phyloP scores from a whole-genome alignment of 2,888 invertebrate species.

The Acleris laterana region DNA sequence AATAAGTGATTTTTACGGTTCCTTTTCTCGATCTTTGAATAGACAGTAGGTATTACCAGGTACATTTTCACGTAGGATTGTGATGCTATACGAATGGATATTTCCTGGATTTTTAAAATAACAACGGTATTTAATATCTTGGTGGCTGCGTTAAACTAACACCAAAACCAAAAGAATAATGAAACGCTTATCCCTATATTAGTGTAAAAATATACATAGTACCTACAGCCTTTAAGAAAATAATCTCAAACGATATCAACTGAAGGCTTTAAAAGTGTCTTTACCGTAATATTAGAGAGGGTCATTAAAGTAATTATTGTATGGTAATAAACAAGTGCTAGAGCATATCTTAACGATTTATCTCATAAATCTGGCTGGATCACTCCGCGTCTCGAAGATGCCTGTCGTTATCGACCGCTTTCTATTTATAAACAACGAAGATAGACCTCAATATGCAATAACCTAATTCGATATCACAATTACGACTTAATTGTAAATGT shows the following conservation, averaged over 20 bases:
- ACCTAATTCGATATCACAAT: slow-evolving; percentile 8
- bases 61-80: not conserved
- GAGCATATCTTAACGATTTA: slow-evolving; percentile 38
- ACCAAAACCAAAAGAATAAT: not conserved
- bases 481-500: not conserved
- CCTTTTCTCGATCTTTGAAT: slow-evolving; percentile 37
- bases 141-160: not conserved
- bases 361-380: slow-evolving; percentile 43
- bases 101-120: not conserved
- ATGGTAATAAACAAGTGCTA: slow-evolving; percentile 36
- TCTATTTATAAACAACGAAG: slow-evolving; percentile 41
- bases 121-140: not conserved
- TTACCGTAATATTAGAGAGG: not conserved
- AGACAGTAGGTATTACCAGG: not conserved
- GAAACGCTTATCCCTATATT: too few species aligned
- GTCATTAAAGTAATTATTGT: slow-evolving; percentile 26
- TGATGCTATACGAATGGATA: not conserved
- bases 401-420: slow-evolving; percentile 38
- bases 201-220: too few species aligned
- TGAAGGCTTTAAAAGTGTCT: too few species aligned
- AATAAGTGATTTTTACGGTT: slow-evolving; percentile 69
- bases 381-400: slow-evolving; percentile 37
- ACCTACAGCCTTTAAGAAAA: not conserved
- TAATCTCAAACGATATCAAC: too few species aligned
- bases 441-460: slow-evolving; percentile 16